A percentile compares a stretch with the other conserved stretches of the same genome.
phyloP scores from a whole-genome alignment of 1,140 invertebrate species.

The Oreohelix idahoensis region DNA sequence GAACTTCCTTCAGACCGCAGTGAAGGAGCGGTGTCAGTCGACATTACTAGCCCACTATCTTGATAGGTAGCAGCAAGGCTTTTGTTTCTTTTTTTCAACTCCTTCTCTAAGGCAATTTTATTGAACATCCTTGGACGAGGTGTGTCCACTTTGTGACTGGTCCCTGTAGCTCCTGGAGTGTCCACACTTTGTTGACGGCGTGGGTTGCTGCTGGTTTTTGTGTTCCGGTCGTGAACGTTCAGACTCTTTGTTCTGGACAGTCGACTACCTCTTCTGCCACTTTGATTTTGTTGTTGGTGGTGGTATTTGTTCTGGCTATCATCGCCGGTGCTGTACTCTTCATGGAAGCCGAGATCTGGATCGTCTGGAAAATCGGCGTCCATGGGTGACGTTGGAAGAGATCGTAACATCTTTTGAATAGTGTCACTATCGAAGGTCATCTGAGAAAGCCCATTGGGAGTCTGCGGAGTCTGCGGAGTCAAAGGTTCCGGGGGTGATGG shows the following conservation, averaged over 20 bases:
- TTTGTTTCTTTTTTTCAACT: slow-evolving; percentile 94
- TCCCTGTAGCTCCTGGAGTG: slow-evolving; percentile 30
- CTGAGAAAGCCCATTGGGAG: slow-evolving; percentile 55
- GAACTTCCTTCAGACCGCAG: slow-evolving; percentile 38
- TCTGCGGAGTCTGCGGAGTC: slow-evolving; percentile 65
- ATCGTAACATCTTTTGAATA: slow-evolving; percentile 93
- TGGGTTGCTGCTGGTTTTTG: slow-evolving; percentile 27
- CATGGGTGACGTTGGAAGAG: slow-evolving; percentile 79
- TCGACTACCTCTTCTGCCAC: slow-evolving; percentile 13
- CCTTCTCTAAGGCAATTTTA: slow-evolving; percentile 84
- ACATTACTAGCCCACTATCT: slow-evolving; percentile 67
- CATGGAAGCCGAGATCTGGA: slow-evolving; percentile 59
- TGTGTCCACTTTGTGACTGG: slow-evolving; percentile 23
- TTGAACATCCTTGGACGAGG: slow-evolving; percentile 43
- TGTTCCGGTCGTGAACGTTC: slow-evolving; percentile 49
- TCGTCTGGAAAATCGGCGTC: slow-evolving; percentile 52
- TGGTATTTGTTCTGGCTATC: not conserved
- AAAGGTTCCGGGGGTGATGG: slow-evolving; percentile 69
- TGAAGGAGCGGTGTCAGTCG: slow-evolving; percentile 55
- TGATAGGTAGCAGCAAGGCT: slow-evolving; percentile 84
- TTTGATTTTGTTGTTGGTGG: not conserved
- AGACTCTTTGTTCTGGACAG: slow-evolving; percentile 50
- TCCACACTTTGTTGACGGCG: slow-evolving; percentile 35
- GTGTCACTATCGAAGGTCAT: slow-evolving; percentile 84
- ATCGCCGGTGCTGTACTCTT: slow-evolving; percentile 40